A percentile compares a stretch with the other conserved stretches of the same genome.
phyloP scores from a whole-genome alignment of 2,113 vertebrate species.

The Fulica atra region DNA sequence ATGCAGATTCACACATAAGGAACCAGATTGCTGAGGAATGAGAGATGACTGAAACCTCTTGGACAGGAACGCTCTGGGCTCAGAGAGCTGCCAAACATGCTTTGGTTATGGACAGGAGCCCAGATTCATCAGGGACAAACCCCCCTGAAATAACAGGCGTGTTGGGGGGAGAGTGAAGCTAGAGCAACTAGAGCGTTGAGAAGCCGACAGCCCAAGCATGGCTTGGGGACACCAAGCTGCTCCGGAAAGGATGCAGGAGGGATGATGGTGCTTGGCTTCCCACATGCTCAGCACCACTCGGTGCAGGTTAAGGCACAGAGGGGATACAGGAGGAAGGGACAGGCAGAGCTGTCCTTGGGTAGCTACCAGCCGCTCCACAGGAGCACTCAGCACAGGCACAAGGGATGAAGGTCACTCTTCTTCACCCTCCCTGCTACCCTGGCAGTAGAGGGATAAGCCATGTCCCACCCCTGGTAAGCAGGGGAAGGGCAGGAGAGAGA shows the following conservation, averaged over 20 bases:
- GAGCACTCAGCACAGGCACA: not conserved
- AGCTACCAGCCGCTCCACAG: not conserved
- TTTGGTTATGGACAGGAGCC: conserved; percentile 58
- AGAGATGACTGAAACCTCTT: conserved; percentile 67
- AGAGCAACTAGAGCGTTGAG: not conserved
- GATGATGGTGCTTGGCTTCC: not conserved
- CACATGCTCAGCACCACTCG: accelerated
- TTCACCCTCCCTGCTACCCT: not conserved
- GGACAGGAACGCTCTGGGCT: conserved; percentile 53
- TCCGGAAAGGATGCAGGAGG: not conserved
- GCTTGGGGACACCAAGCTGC: not conserved
- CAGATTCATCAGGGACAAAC: conserved; percentile 40
- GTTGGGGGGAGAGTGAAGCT: not conserved
- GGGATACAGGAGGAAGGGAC: not conserved
- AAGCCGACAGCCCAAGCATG: not conserved
- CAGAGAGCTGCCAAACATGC: conserved; percentile 61
- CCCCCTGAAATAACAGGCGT: conserved; percentile 14
- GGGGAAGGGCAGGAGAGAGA: not conserved
- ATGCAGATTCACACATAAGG: conserved; percentile 50
- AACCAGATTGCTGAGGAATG: conserved; percentile 60
- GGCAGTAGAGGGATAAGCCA: not conserved
- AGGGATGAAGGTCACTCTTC: not conserved
- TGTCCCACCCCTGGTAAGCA: not conserved
- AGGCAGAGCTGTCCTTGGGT: not conserved
- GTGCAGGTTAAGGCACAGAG: not conserved